Percentiles rank a stretch among this genome's conserved stretches.
phyloP scores from a whole-genome alignment of 2,113 vertebrate species.

The Zosterops borbonicus region DNA sequence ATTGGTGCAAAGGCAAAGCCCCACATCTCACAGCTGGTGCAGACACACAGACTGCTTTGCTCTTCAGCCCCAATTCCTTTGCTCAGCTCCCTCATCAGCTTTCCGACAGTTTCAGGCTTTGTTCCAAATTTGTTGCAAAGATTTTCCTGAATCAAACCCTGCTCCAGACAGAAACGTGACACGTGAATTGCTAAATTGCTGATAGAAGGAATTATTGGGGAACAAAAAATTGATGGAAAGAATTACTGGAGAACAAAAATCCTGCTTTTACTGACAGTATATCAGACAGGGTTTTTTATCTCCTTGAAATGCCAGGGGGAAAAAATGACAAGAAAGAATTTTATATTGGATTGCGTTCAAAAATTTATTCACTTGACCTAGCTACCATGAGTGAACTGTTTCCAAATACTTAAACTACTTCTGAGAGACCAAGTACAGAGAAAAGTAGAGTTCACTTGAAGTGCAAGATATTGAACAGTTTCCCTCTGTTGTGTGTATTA shows the following conservation, averaged over 20 bases:
- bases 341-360: not conserved
- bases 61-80: rapidly evolving
- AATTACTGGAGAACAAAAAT: not conserved
- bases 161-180: not conserved
- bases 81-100: not conserved
- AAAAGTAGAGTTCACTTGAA: not conserved
- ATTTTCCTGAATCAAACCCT: not conserved
- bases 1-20: not conserved
- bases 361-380: constrained; percentile 2
- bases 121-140: not conserved
- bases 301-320: not conserved
- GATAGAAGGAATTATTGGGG: not conserved
- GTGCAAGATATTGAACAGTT: not conserved
- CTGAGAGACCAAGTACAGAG: not conserved
- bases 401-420: constrained; percentile 34
- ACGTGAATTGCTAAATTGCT: not conserved
- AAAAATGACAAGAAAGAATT: not conserved
- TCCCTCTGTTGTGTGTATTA: not conserved
- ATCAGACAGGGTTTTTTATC: not conserved
- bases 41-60: not conserved
- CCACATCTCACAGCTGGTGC: not conserved
- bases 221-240: not conserved
- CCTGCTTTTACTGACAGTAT: not conserved
- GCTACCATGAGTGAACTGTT: constrained; percentile 10
- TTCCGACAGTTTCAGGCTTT: not conserved